Conservation (phyloP, 2,113 vertebrate genomes). For the Aspiorhynchus laticeps region DNA sequence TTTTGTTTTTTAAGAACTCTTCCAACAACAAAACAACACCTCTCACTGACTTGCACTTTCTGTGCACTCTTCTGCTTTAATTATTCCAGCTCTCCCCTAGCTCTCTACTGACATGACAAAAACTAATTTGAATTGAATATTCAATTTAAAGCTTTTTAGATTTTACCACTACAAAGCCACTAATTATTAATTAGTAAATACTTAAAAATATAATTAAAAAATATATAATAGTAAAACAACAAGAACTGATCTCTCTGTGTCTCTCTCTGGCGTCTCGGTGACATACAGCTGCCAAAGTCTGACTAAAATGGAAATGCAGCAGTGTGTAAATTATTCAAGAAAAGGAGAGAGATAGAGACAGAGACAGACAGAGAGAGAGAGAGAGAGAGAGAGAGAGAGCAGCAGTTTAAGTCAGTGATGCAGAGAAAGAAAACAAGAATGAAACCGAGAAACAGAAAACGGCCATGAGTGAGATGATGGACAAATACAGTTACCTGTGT, state of each 20-base stretch:
- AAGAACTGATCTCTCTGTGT: background rate
- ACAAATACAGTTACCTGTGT: background rate
- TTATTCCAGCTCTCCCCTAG: background rate
- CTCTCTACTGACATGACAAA: background rate
- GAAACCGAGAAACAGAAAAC: background rate
- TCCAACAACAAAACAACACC: background rate
- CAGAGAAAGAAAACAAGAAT: background rate
- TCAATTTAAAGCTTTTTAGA: too few species aligned
- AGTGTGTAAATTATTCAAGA: constrained; percentile 24
- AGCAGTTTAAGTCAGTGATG: background rate
- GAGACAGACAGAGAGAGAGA: too few species aligned
- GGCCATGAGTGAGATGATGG: background rate
- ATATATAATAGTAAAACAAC: background rate
- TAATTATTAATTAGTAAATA: background rate
- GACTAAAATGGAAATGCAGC: constrained; percentile 44
- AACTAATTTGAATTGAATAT: background rate
- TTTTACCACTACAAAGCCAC: background rate
- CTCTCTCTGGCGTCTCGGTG: background rate
- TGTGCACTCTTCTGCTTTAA: background rate
- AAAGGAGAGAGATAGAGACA: background rate
- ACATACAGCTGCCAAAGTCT: constrained; percentile 33
- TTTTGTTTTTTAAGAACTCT: background rate
- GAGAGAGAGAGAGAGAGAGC: too few species aligned
- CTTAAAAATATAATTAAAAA: background rate
- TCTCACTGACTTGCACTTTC: background rate